Evolutionary conservation across 2,888 invertebrate genomes (phyloP).

Genomic region (Xanthia togata): DNA sequence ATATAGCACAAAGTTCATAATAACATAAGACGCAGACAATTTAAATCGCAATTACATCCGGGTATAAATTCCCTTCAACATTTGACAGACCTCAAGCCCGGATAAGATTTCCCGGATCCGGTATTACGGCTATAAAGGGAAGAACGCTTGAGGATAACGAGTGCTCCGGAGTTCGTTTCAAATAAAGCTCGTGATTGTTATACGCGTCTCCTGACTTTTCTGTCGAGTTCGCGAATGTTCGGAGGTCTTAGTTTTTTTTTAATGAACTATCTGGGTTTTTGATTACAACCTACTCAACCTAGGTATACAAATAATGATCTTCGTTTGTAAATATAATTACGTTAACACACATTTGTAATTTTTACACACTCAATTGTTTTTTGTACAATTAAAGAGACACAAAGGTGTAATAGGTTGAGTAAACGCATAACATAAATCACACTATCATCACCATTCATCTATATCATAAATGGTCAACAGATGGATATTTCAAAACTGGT

Average conservation of each 20-base stretch:
- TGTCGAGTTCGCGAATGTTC: background rate
- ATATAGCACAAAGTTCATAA: constrained; percentile 1
- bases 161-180: constrained; percentile 48
- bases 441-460: no score
- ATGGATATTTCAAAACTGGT: constrained; percentile 95
- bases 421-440: no score
- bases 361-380: background rate
- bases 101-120: constrained; percentile 59
- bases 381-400: background rate
- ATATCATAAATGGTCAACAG: constrained; percentile 95
- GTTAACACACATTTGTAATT: background rate
- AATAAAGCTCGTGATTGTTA: constrained; percentile 42
- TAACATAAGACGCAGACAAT: constrained; percentile 38
- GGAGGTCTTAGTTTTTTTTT: background rate
- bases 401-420: background rate
- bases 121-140: constrained; percentile 60
- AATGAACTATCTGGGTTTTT: background rate
- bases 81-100: constrained; percentile 55
- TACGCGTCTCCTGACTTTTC: constrained; percentile 5
- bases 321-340: background rate
- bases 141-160: constrained; percentile 61
- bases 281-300: background rate
- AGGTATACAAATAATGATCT: background rate
- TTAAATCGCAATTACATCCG: constrained; percentile 58
- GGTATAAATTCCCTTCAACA: constrained; percentile 52